Conservation (phyloP, 2,113 vertebrate species). For the Piprites chloris region DNA sequence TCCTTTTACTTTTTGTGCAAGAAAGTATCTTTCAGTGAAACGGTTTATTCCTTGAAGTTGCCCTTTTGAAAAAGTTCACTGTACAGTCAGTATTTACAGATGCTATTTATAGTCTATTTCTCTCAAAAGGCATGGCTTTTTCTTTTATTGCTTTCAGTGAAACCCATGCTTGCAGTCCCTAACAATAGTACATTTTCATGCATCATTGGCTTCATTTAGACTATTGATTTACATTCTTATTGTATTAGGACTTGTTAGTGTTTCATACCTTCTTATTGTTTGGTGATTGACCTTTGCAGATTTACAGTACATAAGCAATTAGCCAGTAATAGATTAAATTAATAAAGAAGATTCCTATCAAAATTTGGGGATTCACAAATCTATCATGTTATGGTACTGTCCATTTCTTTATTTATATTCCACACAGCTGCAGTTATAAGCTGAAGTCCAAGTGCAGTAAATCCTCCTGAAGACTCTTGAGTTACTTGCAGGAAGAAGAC, state of each 20-base stretch:
- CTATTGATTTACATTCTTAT: slow-evolving; percentile 53
- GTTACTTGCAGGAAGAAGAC: not conserved
- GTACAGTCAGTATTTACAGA: not conserved
- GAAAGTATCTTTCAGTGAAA: not conserved
- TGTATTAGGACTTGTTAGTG: slow-evolving; percentile 35
- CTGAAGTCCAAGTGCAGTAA: not conserved
- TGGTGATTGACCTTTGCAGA: slow-evolving; percentile 22
- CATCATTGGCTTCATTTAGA: slow-evolving; percentile 29
- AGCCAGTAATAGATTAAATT: slow-evolving; percentile 29
- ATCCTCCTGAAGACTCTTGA: not conserved
- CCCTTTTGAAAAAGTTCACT: not conserved
- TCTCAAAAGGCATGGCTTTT: not conserved
- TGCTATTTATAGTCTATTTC: not conserved
- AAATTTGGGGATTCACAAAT: not conserved
- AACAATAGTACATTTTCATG: slow-evolving; percentile 54
- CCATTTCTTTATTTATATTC: not conserved
- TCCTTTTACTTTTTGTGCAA: not conserved
- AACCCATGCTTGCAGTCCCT: not conserved
- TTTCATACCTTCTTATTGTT: slow-evolving; percentile 28
- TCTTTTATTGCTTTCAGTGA: not conserved
- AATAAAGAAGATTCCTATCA: slow-evolving; percentile 19
- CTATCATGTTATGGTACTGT: not conserved
- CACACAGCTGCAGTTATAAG: not conserved
- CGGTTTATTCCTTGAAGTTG: not conserved
- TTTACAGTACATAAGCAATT: slow-evolving; percentile 19